These are phyloP conservation scores for Nannospalax galili DNA, from an alignment of 2,113 vertebrate genomes.

Conservation along the genomic window DNA sequence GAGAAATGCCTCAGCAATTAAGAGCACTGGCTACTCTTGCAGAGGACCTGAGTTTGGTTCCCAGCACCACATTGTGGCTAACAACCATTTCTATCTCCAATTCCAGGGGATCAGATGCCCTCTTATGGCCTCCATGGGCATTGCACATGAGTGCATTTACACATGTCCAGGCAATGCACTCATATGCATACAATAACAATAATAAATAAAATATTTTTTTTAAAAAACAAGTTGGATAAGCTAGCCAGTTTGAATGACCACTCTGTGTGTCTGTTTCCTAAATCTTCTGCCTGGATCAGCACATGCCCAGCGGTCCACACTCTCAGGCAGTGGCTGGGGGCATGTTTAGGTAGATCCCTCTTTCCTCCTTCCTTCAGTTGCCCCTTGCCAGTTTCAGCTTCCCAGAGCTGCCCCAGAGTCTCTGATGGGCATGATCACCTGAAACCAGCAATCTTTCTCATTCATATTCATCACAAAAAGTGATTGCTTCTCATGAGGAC, in stretches of 20 bases:
- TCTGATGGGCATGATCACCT: neutral
- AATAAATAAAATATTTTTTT: too few species aligned
- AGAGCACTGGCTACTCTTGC: too few species aligned
- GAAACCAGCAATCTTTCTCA: neutral
- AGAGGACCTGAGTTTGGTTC: too few species aligned
- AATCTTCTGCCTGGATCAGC: neutral
- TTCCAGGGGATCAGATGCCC: too few species aligned
- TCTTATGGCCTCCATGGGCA: too few species aligned
- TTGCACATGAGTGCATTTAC: too few species aligned
- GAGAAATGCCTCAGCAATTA: too few species aligned
- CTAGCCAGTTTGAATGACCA: neutral
- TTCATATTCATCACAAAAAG: neutral
- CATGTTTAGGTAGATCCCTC: neutral
- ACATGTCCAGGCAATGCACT: too few species aligned
- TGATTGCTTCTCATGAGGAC: neutral
- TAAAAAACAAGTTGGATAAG: neutral
- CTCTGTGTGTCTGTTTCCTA: neutral
- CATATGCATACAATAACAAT: too few species aligned
- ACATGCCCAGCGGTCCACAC: neutral
- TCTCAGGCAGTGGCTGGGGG: neutral
- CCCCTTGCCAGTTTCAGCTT: neutral
- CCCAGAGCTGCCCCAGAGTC: neutral
- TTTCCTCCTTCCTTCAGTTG: neutral
- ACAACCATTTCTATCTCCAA: too few species aligned
- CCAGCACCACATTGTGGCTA: too few species aligned